phyloP scores from a whole-genome alignment of 2,113 vertebrate genomes.

The Baryphthengus martii region DNA sequence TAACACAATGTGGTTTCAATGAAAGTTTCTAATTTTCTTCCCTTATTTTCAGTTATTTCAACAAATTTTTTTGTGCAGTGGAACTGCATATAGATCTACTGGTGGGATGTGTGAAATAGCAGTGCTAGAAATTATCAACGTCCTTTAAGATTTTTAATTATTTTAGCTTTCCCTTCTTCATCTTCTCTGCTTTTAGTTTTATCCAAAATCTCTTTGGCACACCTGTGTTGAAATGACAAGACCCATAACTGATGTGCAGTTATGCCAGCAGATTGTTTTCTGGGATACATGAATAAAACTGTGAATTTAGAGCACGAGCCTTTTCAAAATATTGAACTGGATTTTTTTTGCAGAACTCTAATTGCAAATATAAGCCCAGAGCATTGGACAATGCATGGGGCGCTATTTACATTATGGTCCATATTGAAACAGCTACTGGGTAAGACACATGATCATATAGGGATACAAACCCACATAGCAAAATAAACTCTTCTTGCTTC shows the following conservation, averaged over 20 bases:
- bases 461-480: background rate
- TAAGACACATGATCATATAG: background rate
- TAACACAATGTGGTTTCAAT: background rate
- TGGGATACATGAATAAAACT: background rate
- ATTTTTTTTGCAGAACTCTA: background rate
- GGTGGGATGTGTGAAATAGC: background rate
- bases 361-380: background rate
- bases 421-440: background rate
- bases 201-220: background rate
- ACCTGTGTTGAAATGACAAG: background rate
- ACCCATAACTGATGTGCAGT: background rate
- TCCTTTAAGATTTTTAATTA: background rate
- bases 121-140: background rate
- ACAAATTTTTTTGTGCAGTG: background rate
- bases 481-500: background rate
- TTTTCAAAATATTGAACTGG: background rate
- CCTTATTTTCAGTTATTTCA: background rate
- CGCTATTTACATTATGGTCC: background rate
- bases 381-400: background rate
- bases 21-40: constrained; percentile 19
- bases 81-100: background rate
- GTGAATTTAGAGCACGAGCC: background rate
- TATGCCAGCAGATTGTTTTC: background rate
- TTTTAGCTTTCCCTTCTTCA: background rate
- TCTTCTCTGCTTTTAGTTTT: background rate